Percentiles rank a stretch among this genome's conserved stretches.
Evolutionary conservation across 2,113 vertebrate genomes (phyloP).

Genomic region (Actinemys pallida): DNA sequence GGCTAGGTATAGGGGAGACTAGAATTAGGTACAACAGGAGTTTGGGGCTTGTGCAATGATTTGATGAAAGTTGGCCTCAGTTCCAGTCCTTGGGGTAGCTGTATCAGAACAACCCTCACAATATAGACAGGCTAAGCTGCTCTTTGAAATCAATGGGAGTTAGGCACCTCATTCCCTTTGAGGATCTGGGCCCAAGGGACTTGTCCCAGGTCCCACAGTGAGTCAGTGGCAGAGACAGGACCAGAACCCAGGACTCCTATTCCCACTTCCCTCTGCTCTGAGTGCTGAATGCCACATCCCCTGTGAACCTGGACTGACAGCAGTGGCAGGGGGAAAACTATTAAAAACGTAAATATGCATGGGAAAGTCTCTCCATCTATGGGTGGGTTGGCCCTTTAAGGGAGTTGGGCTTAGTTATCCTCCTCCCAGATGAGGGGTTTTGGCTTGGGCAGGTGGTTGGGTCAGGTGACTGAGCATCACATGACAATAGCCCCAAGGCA

Average conservation of each 20-base stretch:
- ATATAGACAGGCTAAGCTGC: not conserved
- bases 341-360: not conserved
- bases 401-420: not conserved
- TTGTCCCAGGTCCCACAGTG: not conserved
- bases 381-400: not conserved
- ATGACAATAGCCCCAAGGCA: too few species aligned
- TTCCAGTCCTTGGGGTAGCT: not conserved
- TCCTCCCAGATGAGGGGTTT: too few species aligned
- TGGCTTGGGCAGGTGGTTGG: too few species aligned
- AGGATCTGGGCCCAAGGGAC: not conserved
- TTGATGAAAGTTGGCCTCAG: not conserved
- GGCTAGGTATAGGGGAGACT: not conserved
- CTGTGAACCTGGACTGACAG: not conserved
- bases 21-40: not conserved
- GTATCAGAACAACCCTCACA: not conserved
- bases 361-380: not conserved
- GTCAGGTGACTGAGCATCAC: too few species aligned
- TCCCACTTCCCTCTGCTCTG: not conserved
- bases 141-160: not conserved
- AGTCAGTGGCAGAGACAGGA: not conserved
- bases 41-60: not conserved
- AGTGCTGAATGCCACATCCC: not conserved
- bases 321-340: not conserved
- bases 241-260: not conserved
- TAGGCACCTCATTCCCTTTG: not conserved